Percentiles rank a stretch among this genome's conserved stretches.
Conservation (phyloP, 2,888 invertebrate species). For the Andrena flavipes region DNA sequence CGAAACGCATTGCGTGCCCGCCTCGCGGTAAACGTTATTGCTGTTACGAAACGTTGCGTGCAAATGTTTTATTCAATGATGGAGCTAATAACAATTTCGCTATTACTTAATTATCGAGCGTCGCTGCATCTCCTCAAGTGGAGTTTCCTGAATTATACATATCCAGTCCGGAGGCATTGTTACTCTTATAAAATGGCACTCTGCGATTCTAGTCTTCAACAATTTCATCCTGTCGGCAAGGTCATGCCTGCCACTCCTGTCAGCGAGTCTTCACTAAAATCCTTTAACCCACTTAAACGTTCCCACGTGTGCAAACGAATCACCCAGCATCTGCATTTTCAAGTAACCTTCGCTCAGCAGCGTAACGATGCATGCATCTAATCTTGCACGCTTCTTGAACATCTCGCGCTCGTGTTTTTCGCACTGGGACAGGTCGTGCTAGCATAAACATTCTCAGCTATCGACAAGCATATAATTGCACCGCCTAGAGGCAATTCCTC, state of each 20-base stretch:
- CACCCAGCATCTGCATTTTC: background rate
- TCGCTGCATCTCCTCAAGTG: background rate
- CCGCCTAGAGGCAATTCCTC: background rate
- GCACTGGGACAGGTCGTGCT: background rate
- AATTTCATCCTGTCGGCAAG: background rate
- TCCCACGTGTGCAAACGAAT: background rate
- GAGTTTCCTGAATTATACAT: too few relatives aligned
- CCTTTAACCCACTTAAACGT: background rate
- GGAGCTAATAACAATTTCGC: background rate
- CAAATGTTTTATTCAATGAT: background rate
- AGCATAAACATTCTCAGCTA: background rate
- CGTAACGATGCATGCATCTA: background rate
- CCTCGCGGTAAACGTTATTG: background rate
- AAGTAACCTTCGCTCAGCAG: background rate
- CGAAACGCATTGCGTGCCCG: constrained; percentile 1
- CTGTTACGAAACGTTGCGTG: constrained; percentile 26
- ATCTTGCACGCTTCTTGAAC: background rate
- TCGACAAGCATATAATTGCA: background rate
- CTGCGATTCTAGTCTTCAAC: background rate
- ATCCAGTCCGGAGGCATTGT: background rate
- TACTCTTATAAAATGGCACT: background rate
- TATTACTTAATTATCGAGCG: background rate
- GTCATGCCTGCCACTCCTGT: background rate
- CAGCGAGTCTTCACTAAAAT: background rate
- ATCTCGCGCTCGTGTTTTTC: background rate